Base-by-base conservation (phyloP, 2,113 vertebrate genomes). In the Zootoca vivipara region DNA sequence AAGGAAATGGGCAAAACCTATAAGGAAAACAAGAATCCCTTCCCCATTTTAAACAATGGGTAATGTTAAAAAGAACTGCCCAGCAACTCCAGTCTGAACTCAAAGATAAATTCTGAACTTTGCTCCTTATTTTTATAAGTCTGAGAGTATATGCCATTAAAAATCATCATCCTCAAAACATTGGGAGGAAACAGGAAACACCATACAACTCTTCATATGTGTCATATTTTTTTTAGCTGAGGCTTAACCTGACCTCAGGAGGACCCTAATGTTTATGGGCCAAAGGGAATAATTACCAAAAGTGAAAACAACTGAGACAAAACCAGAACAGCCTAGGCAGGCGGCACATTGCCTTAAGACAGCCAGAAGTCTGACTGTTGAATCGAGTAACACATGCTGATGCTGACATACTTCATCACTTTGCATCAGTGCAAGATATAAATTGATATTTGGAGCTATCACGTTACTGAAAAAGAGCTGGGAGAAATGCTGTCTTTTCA, bases 161-260 rank as follows among this genome's bases (percentile, higher is more conserved):
- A 73, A 86, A 92, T 86, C 89, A 69, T 35, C 0, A 0, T 18
- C 82, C 65, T n/a, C 18, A 85, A 72, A 93, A 91, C 75, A 90
- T 92, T 83, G 0, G 85, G 67, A 93, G 92, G 92, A 93, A 93
- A 75, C 87, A 91, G 92, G 93, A 95, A 94, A 92, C 83, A 77
- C 52, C 4, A 0, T 4, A 70, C 40, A 84, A 78, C 1, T 79
- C 65, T 70, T 12, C 2, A 0, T 62, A 92, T 90, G 89, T 93
- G 91, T 91, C 86, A 91, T 89, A 86, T 87, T 87, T 94, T 87
- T 83, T 56, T 70, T 35, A 58, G 85, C 89, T 79, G 62, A 93
- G 87, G 91, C 92, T 93, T 2, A 90, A 91, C 85, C 86, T 94
- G 94, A 95, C 93, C 90, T 94, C 91, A 86, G 58, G 12, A 3